phyloP scores from a whole-genome alignment of 2,797 vertebrate genomes.

The Arctocebus calabarensis region DNA sequence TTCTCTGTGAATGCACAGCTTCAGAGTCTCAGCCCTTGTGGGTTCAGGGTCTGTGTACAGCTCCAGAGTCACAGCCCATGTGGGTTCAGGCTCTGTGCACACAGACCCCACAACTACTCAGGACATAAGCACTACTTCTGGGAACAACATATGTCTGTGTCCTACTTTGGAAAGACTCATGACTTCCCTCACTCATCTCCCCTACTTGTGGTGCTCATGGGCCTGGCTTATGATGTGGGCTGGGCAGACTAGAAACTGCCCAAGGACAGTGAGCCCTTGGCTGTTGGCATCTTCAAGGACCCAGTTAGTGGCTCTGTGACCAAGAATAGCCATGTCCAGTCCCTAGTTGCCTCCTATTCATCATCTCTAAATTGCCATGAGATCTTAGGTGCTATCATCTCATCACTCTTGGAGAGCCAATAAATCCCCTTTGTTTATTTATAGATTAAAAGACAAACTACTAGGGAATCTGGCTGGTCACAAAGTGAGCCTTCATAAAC shows the following conservation, averaged over 20 bases:
- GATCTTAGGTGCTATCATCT: constrained; percentile 80
- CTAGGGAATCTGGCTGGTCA: constrained; percentile 78
- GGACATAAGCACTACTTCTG: background rate
- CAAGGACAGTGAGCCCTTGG: constrained; percentile 91
- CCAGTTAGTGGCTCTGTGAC: background rate
- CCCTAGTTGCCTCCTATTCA: no score
- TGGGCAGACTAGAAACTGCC: constrained; percentile 94
- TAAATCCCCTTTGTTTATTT: constrained; percentile 85
- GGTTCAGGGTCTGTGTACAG: background rate
- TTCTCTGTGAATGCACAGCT: background rate
- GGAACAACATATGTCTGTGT: background rate
- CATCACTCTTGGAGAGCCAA: no score
- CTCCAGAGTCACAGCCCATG: background rate
- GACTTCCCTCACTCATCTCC: constrained; percentile 85
- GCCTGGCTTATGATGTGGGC: constrained; percentile 90
- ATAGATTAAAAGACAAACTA: constrained; percentile 86
- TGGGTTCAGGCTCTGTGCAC: no score
- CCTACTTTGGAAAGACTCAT: background rate
- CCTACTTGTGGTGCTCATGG: constrained; percentile 90
- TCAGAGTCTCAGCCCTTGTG: background rate
- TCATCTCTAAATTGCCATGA: no score
- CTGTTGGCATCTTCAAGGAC: background rate
- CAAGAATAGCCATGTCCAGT: background rate
- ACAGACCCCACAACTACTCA: background rate
- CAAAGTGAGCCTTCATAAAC: constrained; percentile 14